phyloP scores from a whole-genome alignment of 2,797 vertebrate genomes.

The Intellagama lesueurii region DNA sequence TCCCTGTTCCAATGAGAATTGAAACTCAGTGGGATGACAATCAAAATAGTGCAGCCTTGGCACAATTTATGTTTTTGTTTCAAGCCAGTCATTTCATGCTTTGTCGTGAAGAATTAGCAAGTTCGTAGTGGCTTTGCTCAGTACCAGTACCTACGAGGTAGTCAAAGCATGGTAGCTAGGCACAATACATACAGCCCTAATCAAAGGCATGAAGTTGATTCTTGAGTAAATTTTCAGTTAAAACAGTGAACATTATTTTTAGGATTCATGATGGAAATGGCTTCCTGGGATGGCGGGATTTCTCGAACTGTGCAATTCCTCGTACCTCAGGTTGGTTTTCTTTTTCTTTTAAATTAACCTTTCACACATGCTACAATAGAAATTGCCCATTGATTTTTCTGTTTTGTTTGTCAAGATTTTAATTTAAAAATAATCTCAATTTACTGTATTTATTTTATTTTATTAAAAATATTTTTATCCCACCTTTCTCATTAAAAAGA shows the following conservation, averaged over 20 bases:
- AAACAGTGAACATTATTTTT: slow-evolving; percentile 14
- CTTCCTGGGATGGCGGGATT: slow-evolving; percentile 98
- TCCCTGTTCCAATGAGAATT: no score
- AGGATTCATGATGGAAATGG: slow-evolving; percentile 99
- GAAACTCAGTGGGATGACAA: not conserved
- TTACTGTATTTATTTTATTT: not conserved
- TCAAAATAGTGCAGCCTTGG: not conserved
- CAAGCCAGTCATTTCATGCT: not conserved
- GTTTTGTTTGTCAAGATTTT: not conserved
- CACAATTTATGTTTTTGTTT: no score
- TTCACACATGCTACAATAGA: not conserved
- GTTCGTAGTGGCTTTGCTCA: not conserved
- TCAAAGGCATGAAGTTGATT: not conserved
- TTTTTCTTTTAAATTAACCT: not conserved
- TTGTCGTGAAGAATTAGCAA: not conserved
- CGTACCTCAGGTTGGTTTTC: slow-evolving; percentile 89
- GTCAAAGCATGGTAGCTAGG: no score
- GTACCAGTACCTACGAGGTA: not conserved
- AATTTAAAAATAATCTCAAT: not conserved
- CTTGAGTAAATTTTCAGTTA: not conserved
- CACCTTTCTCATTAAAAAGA: no score
- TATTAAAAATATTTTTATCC: no score
- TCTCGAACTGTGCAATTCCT: slow-evolving; percentile 98
- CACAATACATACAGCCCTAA: no score
- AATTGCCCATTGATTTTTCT: not conserved